A percentile compares a stretch with the other conserved stretches of the same genome.
These are phyloP conservation scores for Tetragonula carbonaria DNA, from an alignment of 2,888 invertebrate species.

Conservation along the genomic window DNA sequence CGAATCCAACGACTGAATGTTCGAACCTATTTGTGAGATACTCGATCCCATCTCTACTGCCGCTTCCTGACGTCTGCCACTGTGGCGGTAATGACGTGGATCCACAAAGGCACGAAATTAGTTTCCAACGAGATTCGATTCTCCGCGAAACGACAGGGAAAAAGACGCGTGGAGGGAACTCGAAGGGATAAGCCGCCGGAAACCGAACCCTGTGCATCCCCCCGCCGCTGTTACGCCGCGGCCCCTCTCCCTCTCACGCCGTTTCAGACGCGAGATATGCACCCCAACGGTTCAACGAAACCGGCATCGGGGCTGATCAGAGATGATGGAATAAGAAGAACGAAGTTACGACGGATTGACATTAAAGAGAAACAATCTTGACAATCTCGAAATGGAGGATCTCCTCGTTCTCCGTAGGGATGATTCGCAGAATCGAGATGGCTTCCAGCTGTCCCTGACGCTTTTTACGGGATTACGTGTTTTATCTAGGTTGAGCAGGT, in stretches of 20 bases:
- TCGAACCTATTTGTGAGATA: too few species aligned
- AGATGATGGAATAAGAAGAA: constrained; percentile 52
- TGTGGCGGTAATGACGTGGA: constrained; percentile 70
- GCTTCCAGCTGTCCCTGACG: background rate
- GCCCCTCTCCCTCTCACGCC: background rate
- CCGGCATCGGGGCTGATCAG: constrained; percentile 42
- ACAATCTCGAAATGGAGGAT: constrained; percentile 23
- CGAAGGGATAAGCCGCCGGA: constrained; percentile 41
- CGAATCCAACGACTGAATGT: too few species aligned
- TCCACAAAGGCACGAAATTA: constrained; percentile 82
- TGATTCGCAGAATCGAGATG: background rate
- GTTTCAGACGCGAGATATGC: constrained; percentile 13
- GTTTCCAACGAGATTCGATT: constrained; percentile 81
- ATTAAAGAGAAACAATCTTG: constrained; percentile 60
- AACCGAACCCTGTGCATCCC: constrained; percentile 3
- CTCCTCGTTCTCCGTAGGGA: background rate
- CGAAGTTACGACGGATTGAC: constrained; percentile 58
- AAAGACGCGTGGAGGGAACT: constrained; percentile 47
- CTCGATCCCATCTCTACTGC: too few species aligned
- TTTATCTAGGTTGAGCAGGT: background rate
- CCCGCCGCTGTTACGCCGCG: too few species aligned
- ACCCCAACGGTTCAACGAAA: constrained; percentile 38
- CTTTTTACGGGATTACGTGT: constrained; percentile 17
- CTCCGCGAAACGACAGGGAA: constrained; percentile 63
- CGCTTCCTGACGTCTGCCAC: constrained; percentile 57